Evolutionary conservation across 2,888 invertebrate species (phyloP), one percentile per base, ranked within the genome.

Genomic region (Parnassius orleans): DNA sequence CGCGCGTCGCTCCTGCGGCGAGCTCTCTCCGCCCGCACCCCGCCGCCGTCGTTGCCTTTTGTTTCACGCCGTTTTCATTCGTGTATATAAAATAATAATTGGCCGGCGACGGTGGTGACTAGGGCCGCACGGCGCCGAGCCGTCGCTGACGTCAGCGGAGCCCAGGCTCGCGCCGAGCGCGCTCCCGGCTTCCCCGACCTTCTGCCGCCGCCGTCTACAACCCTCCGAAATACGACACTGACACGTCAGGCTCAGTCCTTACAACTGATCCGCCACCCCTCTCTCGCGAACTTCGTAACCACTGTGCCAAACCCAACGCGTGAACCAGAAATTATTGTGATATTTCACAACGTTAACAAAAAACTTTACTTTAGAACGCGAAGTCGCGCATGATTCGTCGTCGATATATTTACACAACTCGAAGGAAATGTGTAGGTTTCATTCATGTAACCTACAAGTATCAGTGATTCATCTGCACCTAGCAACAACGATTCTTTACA

Each of bases 131-230:
- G 87, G 87, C 87, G 86, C 85, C 89, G 84, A 83, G 84, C 83
- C 84, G 87, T 84, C 90, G 88, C 88, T 88, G 87, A 87, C 88
- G 89, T 89, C 90, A 90, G 80, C 81, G 89, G 84, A 87, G 87
- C 87, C 87, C 84, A 84, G 84, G 85, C 81, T 79, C 79, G 77
- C 76, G 75, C 77, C 76, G 72, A 78, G 80, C 77, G 73, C 69
- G 79, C 75, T 83, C 81, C 86, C 86, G 88, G 87, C 87, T 81
- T 90, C 86, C 87, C 89, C 88, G 87, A 87, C 86, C 90, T 88
- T 89, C 84, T 84, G 81, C 79, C 84, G 80, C 86, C 85, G 83
- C 83, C 79, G 86, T 87, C 87, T 87, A 72, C 83, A 78, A 78
- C 77, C 81, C 80, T 74, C 76, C 81, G 78, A 77, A 78, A 79